Evolutionary conservation across 1,140 invertebrate genomes (phyloP).

Genomic region (Dinoponera quadriceps): DNA sequence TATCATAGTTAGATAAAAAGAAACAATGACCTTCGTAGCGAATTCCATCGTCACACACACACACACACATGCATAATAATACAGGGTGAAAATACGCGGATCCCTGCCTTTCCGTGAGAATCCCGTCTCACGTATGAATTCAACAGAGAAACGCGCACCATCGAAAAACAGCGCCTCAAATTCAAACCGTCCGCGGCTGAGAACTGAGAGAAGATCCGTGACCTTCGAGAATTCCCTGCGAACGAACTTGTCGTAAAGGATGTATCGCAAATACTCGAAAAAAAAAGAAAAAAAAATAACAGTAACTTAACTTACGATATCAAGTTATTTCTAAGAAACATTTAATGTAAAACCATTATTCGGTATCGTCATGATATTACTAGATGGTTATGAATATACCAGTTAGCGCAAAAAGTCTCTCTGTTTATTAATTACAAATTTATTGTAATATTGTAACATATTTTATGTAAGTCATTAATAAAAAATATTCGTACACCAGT

Average conservation of each 20-base stretch:
- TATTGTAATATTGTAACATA: slow-evolving; percentile 85
- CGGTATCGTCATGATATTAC: slow-evolving; percentile 80
- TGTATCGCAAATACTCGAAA: slow-evolving; percentile 79
- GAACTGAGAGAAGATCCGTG: slow-evolving; percentile 49
- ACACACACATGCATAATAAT: too few relatives aligned
- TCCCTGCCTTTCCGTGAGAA: too few relatives aligned
- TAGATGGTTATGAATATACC: slow-evolving; percentile 82
- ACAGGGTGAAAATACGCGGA: too few relatives aligned
- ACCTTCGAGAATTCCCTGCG: slow-evolving; percentile 72
- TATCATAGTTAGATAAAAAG: slow-evolving; percentile 81
- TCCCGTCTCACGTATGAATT: too few relatives aligned
- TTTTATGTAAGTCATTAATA: slow-evolving; percentile 85
- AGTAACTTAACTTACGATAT: slow-evolving; percentile 76
- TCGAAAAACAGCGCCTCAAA: neutral
- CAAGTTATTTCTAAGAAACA: slow-evolving; percentile 78
- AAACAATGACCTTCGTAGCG: slow-evolving; percentile 78
- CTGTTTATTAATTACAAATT: slow-evolving; percentile 83
- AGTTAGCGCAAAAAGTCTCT: slow-evolving; percentile 80
- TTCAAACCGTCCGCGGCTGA: slow-evolving; percentile 69
- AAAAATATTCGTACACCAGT: slow-evolving; percentile 80
- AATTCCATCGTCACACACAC: slow-evolving; percentile 70
- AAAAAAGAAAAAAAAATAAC: too few relatives aligned
- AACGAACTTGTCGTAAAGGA: slow-evolving; percentile 76
- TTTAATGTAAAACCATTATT: slow-evolving; percentile 80
- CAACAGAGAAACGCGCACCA: too few relatives aligned